Evolutionary conservation across 2,888 invertebrate genomes (phyloP), one percentile per base, ranked within the genome.

Genomic region (Drosophila imparisetae): DNA sequence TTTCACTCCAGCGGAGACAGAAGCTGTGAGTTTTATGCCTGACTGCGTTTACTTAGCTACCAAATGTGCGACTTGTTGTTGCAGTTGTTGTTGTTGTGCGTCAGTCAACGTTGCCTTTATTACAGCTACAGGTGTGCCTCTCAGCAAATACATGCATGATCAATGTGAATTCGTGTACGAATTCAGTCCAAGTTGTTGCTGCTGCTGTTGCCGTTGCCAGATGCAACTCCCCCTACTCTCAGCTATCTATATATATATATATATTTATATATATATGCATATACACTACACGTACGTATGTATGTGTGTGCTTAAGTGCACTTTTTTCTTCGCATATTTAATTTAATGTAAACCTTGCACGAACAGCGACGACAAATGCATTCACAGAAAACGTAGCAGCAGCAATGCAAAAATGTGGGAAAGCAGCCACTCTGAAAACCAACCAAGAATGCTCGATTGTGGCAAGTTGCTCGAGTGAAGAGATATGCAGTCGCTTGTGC

Each of bases 121-220:
- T 45, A 24, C 24, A 8, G 45, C 8, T 83, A 70, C 86, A 83
- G 86, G 81, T 83, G 83, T 83, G 83, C 70, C 83, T 67, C 55
- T 63, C 81, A 42, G 21, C 81, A 45, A 45, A 24, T 24, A 45
- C 8, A 24, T 83, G 86, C 80, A 86, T 74, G 83, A 81, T 83
- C 81, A 80, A 75, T 70, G 75, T 68, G 78, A 80, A 84, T 83
- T 83, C 80, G 72, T 79, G 83, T 81, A 73, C 76, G 72, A 83
- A 83, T 81, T 74, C 81, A 81, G 83, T 81, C 72, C 86, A 86
- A 72, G 66, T 66, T 77, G 80, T 52, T 68, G 58, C 54, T 36
- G 30, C 30, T 32, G 30, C 30, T 32, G 32, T 10, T 32, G 45
- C 24, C 32, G 30, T 24, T 24, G 45, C 15, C 45, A 45, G 24